phyloP scores from a whole-genome alignment of 2,797 vertebrate species.

The Pteropus rufus region DNA sequence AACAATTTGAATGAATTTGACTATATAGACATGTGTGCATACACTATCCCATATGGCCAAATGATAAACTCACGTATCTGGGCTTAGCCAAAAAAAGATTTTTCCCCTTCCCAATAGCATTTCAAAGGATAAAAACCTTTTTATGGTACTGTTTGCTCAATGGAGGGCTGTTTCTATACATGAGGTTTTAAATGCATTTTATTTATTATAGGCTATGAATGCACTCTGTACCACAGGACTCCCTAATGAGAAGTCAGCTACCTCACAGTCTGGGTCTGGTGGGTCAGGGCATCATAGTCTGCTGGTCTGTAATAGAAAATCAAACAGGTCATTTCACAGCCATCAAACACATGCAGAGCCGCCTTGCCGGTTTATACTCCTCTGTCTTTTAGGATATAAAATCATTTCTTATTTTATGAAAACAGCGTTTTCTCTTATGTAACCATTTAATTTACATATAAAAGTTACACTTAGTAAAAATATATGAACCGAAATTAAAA shows the following conservation, averaged over 20 bases:
- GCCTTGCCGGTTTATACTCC: slow-evolving; percentile 74
- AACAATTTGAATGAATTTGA: slow-evolving; percentile 58
- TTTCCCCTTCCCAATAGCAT: not conserved
- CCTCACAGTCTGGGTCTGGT: slow-evolving; percentile 49
- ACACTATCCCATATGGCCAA: slow-evolving; percentile 44
- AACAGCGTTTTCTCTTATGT: slow-evolving; percentile 78
- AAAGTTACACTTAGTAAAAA: slow-evolving; percentile 82
- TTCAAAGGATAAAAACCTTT: slow-evolving; percentile 50
- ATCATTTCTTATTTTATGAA: slow-evolving; percentile 80
- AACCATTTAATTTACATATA: slow-evolving; percentile 83
- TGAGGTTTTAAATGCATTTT: slow-evolving; percentile 63
- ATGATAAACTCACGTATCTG: slow-evolving; percentile 55
- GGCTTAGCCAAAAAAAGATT: not conserved
- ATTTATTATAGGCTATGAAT: slow-evolving; percentile 58
- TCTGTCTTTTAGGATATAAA: slow-evolving; percentile 79
- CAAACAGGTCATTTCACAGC: slow-evolving; percentile 81
- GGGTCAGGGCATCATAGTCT: slow-evolving; percentile 47
- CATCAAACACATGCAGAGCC: slow-evolving; percentile 76
- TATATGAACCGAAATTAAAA: slow-evolving; percentile 81
- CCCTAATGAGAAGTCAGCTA: slow-evolving; percentile 66
- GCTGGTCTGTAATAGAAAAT: slow-evolving; percentile 77
- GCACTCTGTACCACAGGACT: slow-evolving; percentile 39
- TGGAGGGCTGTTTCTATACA: slow-evolving; percentile 32
- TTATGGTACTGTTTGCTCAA: not conserved
- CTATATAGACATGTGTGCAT: slow-evolving; percentile 48